Base-by-base conservation (phyloP, 2,113 vertebrate species). In the Galeopterus variegatus region DNA sequence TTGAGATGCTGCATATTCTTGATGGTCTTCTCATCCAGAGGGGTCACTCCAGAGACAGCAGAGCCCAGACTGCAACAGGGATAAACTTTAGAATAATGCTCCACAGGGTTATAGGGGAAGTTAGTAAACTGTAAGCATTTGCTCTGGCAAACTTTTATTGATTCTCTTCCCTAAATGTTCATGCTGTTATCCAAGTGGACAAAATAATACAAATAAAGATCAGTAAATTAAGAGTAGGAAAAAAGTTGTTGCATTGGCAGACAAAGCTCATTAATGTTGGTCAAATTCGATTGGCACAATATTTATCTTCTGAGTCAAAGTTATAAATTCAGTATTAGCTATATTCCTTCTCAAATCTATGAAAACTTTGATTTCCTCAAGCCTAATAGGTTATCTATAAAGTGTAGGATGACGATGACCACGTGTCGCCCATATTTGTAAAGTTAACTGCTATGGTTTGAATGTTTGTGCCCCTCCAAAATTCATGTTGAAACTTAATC, bases 1-100 rank as follows among this genome's bases (percentile, higher is more conserved):
- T 88, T 52, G 89, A 97, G 94, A 94, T 90, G 60, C 2, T 75
- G 92, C 54, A 76, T 89, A 73, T 96, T 98, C 97, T 93, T 95
- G 54, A 14, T 50, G 48, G 69, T 95, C 90, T 90, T 90, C 76
- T 92, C 41, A 69, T 58, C 56, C 85, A 58, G 8, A 65, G 54
- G 10, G 72, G 72, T 94, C 93, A 96, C 92, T 79, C 56, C 21
- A 8, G 26, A 95, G 87, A 97, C 64, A 62, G 28, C 21, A 77
- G 15, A 95, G 33, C 50, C 64, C 52, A 56, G 13, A 31, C 50
- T 88, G 28, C 45, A 33, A 31, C n/a, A 62, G 31, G 64, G 41
- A 91, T 60, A 88, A 85, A 88, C 60, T 94, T 94, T 3, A 73
- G 58, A 60, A 80, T 67, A 94, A 92, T 8, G 54, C 24, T 77